Evolutionary conservation across 2,797 vertebrate genomes (phyloP), one percentile per base, ranked within the genome.

Genomic region (Nyctalus aviator): DNA sequence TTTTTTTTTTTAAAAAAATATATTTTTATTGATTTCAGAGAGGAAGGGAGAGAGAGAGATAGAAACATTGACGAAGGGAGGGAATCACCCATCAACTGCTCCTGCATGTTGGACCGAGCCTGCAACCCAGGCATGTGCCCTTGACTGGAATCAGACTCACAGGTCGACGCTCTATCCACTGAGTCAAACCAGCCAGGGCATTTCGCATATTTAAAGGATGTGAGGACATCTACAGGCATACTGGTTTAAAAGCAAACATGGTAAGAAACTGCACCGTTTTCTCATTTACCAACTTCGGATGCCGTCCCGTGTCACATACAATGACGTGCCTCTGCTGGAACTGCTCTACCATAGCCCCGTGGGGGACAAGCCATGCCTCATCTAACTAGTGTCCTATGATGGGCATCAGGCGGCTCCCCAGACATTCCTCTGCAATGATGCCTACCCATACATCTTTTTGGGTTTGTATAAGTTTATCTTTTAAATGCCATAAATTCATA

Each of bases 401-500:
- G 44, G 72, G 25, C 37, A 46, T 84, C 37, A 27, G 41, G 48
- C 46, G n/a, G 41, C 32, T 90, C 68, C 68, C 32, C 32, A 84
- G 84, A 73, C 35, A 86, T 78, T 41, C 77, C 53, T 87, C 41
- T 75, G 27, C 25, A 81, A 71, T 23, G 37, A 85, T 9, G 20
- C 41, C 62, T 20, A 48, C 2, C 18, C 72, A 48, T 20, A 68
- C 8, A 53, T 62, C 66, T 48, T 76, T 76, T 21, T 30, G 37
- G 35, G 41, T 66, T 72, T 87, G 4, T 41, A 48, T 30, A 20
- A 76, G 4, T 71, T 93, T 87, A 79, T 81, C 55, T 90, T 66
- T 87, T 76, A 78, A 86, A 57, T 62, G 15, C n/a, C 55, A 23
- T 55, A 83, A 57, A 93, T 44, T 72, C 46, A 88, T 87, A 46